Evolutionary conservation across 2,888 invertebrate species (phyloP), one percentile per base, ranked within the genome.

Genomic region (Beris chalybata): DNA sequence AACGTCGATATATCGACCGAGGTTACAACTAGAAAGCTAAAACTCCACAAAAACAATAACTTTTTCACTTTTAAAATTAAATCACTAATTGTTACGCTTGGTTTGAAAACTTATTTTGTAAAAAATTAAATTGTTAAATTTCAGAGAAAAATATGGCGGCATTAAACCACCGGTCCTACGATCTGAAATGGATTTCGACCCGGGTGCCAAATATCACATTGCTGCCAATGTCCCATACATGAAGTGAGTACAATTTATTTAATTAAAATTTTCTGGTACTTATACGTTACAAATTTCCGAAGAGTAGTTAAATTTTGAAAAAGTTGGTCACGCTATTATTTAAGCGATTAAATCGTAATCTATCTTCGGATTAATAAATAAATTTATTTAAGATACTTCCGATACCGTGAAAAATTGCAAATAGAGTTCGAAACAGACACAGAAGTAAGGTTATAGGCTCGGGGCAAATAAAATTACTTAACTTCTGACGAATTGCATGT

Each of bases 181-280:
- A 52, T 92, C 92, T 0, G 94, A 95, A 79, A 84, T 87, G 70
- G 93, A 96, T 81, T 96, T 96, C 76, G 96, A 96, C 78, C 89
- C 95, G 58, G 96, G 95, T 4, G 89, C 95, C 52, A 96, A 96
- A 79, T 96, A 93, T 79, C 95, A 96, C 80, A 87, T 96, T 52
- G 92, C 94, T 0, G 92, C 93, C 63, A 93, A 95, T 82, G 90
- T 93, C 69, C 93, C 93, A 2, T 94, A 94, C 74, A 89, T 93
- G 76, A 89, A 93, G 93, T 94, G 79, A 89, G 91, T 85, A 71
- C 57, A 43, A 11, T 43, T n/a, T 12, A 43, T 43, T 30, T 30
- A 54, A 13, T 54, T 31, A 30, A 5, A 54, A 30, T 30, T 54
- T 54, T 22, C 13, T 48, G 7, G 4, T 22, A 15, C 52, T 30